These are phyloP conservation scores for Harpalus rufipes DNA, from an alignment of 2,888 invertebrate genomes.

Conservation along the genomic window DNA sequence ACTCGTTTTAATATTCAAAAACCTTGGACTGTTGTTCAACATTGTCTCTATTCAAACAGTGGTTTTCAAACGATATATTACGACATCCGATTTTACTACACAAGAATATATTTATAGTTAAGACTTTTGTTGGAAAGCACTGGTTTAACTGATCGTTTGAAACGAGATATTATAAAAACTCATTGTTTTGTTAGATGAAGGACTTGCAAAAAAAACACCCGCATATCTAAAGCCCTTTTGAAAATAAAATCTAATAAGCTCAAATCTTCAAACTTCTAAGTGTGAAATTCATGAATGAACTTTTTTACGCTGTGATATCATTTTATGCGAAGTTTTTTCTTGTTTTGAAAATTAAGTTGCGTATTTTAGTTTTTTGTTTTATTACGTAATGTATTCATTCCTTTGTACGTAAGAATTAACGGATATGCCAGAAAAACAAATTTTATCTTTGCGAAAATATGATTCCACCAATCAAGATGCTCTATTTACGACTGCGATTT, in stretches of 20 bases:
- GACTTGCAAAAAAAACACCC: background rate
- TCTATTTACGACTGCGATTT: constrained; percentile 3
- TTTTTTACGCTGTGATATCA: constrained; percentile 24
- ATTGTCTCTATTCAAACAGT: background rate
- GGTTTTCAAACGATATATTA: background rate
- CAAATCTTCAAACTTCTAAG: background rate
- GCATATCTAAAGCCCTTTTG: constrained; percentile 8
- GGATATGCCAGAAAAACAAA: constrained; percentile 4
- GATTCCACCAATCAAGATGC: background rate
- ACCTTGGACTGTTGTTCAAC: constrained; percentile 2
- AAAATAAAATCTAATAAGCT: constrained; percentile 3
- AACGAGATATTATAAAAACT: background rate
- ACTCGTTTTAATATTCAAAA: background rate
- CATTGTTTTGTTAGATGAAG: constrained; percentile 22
- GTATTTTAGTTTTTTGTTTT: constrained; percentile 28
- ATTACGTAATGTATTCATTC: constrained; percentile 24
- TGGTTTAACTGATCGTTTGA: background rate
- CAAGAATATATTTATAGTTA: background rate
- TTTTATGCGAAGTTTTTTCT: constrained; percentile 5
- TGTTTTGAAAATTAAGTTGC: constrained; percentile 34
- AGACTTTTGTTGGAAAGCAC: background rate
- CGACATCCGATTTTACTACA: background rate
- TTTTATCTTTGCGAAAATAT: constrained; percentile 9
- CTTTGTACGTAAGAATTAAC: background rate
- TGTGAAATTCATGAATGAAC: constrained; percentile 7